A percentile compares a stretch with the other conserved stretches of the same genome.
These are phyloP conservation scores for Etia nguti DNA, from an alignment of 2,113 vertebrate species.

Conservation along the genomic window DNA sequence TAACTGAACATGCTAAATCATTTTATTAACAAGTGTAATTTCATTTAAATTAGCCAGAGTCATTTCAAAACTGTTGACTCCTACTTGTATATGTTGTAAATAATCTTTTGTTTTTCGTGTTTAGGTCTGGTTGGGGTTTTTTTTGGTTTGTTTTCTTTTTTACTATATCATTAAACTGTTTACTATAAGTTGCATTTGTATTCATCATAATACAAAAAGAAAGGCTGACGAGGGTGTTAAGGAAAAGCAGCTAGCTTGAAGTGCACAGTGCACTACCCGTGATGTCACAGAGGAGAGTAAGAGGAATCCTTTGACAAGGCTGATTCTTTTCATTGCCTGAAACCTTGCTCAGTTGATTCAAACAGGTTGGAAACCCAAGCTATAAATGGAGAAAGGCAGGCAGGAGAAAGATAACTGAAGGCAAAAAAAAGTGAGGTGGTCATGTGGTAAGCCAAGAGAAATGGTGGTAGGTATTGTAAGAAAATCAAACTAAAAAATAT, in stretches of 20 bases:
- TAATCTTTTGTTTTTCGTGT: neutral
- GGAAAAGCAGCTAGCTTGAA: neutral
- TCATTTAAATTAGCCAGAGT: neutral
- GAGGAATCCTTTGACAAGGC: slow-evolving; percentile 3
- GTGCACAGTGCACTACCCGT: neutral
- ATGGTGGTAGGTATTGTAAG: neutral
- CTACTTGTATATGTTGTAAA: neutral
- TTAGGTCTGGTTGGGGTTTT: neutral
- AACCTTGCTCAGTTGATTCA: slow-evolving; percentile 15
- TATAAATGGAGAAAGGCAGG: neutral
- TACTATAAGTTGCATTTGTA: neutral
- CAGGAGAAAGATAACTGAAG: neutral
- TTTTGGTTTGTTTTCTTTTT: neutral
- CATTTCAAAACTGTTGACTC: neutral
- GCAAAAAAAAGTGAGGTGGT: neutral
- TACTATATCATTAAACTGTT: neutral
- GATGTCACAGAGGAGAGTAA: neutral
- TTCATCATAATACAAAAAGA: neutral
- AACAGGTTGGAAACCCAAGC: neutral
- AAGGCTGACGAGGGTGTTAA: neutral
- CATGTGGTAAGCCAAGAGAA: neutral
- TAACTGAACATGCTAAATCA: neutral
- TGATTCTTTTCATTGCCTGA: slow-evolving; percentile 4
- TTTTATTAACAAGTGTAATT: neutral
- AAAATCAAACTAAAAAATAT: neutral